Conservation (phyloP, 1,140 invertebrate genomes). For the Drosophila navojoa region DNA sequence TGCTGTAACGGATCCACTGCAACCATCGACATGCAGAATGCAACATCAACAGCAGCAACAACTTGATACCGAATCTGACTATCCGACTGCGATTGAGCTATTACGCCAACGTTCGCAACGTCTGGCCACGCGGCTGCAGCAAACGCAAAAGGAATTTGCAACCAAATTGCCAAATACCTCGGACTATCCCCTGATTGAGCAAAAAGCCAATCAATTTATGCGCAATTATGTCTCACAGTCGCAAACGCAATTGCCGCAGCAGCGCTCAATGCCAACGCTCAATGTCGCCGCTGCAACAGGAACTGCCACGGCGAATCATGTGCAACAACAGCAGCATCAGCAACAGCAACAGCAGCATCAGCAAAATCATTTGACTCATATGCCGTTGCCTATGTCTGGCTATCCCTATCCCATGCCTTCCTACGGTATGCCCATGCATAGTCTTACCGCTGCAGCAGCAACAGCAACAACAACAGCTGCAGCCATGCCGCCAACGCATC, state of each 20-base stretch:
- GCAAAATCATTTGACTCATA: not conserved
- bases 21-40: conserved; percentile 19
- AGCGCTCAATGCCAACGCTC: conserved; percentile 7
- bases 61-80: not conserved
- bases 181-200: conserved; percentile 24
- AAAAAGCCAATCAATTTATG: conserved; percentile 37
- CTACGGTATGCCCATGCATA: not conserved
- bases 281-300: not conserved
- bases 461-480: not conserved
- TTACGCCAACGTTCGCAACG: conserved; percentile 54
- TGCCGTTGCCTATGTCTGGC: not conserved
- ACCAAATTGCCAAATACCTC: not conserved
- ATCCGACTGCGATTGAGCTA: conserved; percentile 27
- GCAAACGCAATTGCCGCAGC: conserved; percentile 19
- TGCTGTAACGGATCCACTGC: conserved; percentile 15
- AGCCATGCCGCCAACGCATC: not conserved
- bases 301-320: not conserved
- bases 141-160: conserved; percentile 49
- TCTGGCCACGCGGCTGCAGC: conserved; percentile 46
- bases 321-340: not conserved
- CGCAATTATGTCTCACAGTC: conserved; percentile 14
- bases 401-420: not conserved
- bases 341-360: conserved; percentile 1
- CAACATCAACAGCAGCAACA: not conserved
- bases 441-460: not conserved